A percentile compares a stretch with the other conserved stretches of the same genome.
phyloP scores from a whole-genome alignment of 2,113 vertebrate species.

The Microcebus tavaratra region DNA sequence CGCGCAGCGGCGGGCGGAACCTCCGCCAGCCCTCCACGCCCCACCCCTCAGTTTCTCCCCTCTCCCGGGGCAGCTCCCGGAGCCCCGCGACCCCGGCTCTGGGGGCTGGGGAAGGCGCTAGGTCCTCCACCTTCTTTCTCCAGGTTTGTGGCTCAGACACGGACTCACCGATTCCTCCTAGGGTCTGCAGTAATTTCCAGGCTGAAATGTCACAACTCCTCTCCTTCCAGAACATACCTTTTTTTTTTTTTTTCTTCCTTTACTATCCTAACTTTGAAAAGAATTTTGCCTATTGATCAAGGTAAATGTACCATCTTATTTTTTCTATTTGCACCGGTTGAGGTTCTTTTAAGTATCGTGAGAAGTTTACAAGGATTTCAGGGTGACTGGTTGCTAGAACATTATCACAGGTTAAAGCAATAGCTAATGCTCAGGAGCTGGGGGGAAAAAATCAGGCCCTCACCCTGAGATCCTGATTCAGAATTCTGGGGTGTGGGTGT shows the following conservation, averaged over 20 bases:
- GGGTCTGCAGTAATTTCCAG: not conserved
- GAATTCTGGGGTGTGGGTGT: not conserved
- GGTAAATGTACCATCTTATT: not conserved
- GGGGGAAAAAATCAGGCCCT: fast-evolving
- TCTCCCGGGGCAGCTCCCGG: not conserved
- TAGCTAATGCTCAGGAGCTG: not conserved
- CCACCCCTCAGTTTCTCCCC: not conserved
- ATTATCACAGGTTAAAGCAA: not conserved
- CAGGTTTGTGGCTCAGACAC: not conserved
- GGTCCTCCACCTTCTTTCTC: not conserved
- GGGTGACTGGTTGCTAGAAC: not conserved
- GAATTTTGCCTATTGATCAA: not conserved
- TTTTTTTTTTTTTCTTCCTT: not conserved
- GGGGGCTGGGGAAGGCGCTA: too few species aligned
- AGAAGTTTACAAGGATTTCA: not conserved
- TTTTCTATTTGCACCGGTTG: not conserved
- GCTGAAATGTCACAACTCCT: not conserved
- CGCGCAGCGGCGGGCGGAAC: not conserved
- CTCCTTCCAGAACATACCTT: not conserved
- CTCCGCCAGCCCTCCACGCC: not conserved
- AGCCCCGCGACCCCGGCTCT: not conserved
- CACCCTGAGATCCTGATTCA: not conserved
- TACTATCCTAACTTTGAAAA: constrained; percentile 17
- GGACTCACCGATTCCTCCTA: not conserved
- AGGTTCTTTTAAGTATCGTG: not conserved